Evolutionary conservation across 2,888 invertebrate species (phyloP), one percentile per base, ranked within the genome.

Genomic region (Deilephila elpenor): DNA sequence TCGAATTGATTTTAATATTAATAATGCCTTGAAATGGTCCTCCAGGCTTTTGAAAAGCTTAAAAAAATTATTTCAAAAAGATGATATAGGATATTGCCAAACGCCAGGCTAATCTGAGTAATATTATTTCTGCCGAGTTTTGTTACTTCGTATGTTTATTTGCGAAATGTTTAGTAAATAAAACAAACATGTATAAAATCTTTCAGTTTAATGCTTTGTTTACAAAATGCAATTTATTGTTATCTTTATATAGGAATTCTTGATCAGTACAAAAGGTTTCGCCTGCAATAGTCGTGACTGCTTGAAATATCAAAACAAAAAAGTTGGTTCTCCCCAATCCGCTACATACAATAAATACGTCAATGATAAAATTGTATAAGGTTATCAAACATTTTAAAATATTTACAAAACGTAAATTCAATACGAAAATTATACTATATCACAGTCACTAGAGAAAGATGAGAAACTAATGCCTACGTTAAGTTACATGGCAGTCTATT

Each of bases 401-500:
- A 93, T 93, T 79, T 93, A 93, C 92, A 93, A 92, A 87, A 91
- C 86, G 83, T 89, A 88, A 86, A 84, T 85, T 84, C 82, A 88
- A 85, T 87, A 88, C 83, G 86, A 92, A 74, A 93, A 93, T 93
- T 92, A 93, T 91, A 91, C 92, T 93, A 93, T 94, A 94, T 94
- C 94, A 94, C 94, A 94, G 94, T 93, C 89, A 89, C 94, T 94
- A 94, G 91, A 93, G 86, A 93, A 88, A 92, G 89, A 90, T 91
- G 87, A 90, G 91, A 89, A 87, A 83, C 86, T 89, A 88, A 84
- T 82, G 80, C 81, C 89, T 91, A 91, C 83, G 77, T 88, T 90
- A 88, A 81, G 80, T 88, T 84, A 89, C 78, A 86, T 86, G 86
- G 89, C 92, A 93, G 92, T 93, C 91, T 92, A 93, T 91, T 84